phyloP scores from a whole-genome alignment of 2,888 invertebrate genomes.

The Diarsia rubi region DNA sequence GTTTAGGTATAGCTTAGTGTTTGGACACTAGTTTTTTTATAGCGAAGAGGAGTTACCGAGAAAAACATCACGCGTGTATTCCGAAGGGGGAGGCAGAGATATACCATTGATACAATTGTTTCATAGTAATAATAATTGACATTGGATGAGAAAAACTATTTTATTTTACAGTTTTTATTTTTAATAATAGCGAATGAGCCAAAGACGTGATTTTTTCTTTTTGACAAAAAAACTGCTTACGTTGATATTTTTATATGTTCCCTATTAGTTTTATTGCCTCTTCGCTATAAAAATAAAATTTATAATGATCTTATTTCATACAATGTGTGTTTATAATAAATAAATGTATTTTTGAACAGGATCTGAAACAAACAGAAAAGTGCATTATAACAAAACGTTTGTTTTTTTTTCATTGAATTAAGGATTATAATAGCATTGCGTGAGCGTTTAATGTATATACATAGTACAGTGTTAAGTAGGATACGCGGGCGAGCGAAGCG shows the following conservation, averaged over 20 bases:
- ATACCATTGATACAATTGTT: not conserved
- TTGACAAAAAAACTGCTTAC: not conserved
- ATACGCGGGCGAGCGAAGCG: too few relatives aligned
- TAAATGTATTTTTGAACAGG: conserved; percentile 27
- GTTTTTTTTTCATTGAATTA: too few relatives aligned
- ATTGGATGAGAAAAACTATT: not conserved
- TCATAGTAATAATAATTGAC: not conserved
- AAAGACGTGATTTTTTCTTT: too few relatives aligned
- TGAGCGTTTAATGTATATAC: too few relatives aligned
- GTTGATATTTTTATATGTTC: not conserved
- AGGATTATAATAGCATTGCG: too few relatives aligned
- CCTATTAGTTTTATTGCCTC: not conserved
- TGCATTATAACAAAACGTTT: too few relatives aligned
- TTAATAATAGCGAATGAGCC: not conserved
- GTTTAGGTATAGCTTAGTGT: not conserved
- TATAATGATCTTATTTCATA: conserved; percentile 45
- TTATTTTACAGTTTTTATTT: not conserved
- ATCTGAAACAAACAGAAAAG: conserved; percentile 41
- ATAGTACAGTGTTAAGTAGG: too few relatives aligned
- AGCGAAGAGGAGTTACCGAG: conserved; percentile 30
- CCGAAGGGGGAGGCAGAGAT: not conserved
- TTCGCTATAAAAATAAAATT: conserved; percentile 37
- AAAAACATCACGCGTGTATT: not conserved
- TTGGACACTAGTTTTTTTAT: conserved; percentile 11
- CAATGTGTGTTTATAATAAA: conserved; percentile 46